phyloP scores from a whole-genome alignment of 2,113 vertebrate genomes.

The Gopherus evgoodei region DNA sequence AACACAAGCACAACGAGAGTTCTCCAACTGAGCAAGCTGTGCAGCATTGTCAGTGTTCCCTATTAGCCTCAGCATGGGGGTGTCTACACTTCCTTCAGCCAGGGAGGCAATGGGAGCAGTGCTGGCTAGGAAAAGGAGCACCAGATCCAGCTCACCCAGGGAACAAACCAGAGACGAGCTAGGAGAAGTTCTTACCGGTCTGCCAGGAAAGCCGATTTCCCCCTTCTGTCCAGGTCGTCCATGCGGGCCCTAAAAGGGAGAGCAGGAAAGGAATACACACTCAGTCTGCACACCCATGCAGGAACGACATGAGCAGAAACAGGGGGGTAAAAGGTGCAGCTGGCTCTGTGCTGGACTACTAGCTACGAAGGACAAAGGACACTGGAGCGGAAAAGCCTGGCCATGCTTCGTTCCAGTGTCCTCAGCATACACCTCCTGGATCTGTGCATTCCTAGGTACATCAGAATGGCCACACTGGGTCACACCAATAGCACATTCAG shows the following conservation, averaged over 20 bases:
- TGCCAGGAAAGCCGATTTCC: constrained; percentile 94
- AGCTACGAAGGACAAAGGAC: background rate
- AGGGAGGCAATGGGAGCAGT: fast-evolving
- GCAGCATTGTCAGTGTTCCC: background rate
- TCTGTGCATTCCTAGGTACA: too few species aligned
- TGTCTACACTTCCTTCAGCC: background rate
- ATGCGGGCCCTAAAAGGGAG: constrained; percentile 79
- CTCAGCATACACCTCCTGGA: background rate
- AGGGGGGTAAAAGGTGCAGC: background rate
- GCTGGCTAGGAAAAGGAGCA: fast-evolving
- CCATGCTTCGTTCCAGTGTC: background rate
- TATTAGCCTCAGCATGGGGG: background rate
- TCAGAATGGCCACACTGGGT: too few species aligned
- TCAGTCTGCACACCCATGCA: background rate
- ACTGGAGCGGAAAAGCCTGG: background rate
- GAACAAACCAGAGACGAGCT: background rate
- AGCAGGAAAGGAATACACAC: background rate
- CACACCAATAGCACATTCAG: too few species aligned
- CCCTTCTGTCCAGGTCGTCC: constrained; percentile 89
- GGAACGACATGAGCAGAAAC: background rate
- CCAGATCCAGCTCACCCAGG: fast-evolving
- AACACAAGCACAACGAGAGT: background rate
- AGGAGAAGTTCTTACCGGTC: constrained; percentile 85
- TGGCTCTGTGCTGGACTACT: background rate
- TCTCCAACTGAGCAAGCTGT: background rate